Percentiles rank a stretch among this genome's conserved stretches.
phyloP scores from a whole-genome alignment of 1,140 invertebrate species.

The Microvelia longipes region DNA sequence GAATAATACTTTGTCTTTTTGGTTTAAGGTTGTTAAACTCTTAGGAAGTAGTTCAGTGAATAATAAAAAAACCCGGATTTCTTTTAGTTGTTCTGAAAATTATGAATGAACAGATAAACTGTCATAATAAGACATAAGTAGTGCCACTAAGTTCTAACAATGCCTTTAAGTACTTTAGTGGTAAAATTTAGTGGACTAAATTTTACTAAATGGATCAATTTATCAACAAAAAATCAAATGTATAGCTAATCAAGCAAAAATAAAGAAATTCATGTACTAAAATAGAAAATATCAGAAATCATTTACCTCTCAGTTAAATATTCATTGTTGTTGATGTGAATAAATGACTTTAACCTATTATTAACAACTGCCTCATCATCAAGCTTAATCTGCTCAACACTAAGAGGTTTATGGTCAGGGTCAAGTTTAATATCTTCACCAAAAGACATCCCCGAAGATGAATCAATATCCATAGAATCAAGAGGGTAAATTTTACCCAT shows the following conservation, averaged over 20 bases:
- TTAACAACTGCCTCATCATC: conserved; percentile 13
- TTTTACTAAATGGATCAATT: too few relatives aligned
- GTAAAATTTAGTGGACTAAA: too few relatives aligned
- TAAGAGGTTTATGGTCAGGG: not conserved
- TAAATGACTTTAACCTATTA: conserved; percentile 59
- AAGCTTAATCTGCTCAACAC: not conserved
- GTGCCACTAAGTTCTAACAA: too few relatives aligned
- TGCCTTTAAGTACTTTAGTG: too few relatives aligned
- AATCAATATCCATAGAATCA: not conserved
- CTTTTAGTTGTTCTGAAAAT: too few relatives aligned
- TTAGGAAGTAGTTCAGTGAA: too few relatives aligned
- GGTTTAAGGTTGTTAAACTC: too few relatives aligned
- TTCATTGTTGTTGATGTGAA: conserved; percentile 65
- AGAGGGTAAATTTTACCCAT: conserved; percentile 33
- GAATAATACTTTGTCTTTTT: too few relatives aligned
- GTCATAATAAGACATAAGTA: too few relatives aligned
- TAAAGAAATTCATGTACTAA: not conserved
- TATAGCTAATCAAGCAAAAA: not conserved
- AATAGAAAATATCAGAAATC: conserved; percentile 5
- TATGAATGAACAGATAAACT: too few relatives aligned
- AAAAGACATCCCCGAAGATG: not conserved
- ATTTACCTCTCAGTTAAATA: conserved; percentile 57
- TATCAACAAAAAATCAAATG: too few relatives aligned
- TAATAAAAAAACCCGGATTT: too few relatives aligned
- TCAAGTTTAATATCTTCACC: not conserved